Conservation (phyloP, 1,140 invertebrate species). For the Ceratosolen solmsi region DNA sequence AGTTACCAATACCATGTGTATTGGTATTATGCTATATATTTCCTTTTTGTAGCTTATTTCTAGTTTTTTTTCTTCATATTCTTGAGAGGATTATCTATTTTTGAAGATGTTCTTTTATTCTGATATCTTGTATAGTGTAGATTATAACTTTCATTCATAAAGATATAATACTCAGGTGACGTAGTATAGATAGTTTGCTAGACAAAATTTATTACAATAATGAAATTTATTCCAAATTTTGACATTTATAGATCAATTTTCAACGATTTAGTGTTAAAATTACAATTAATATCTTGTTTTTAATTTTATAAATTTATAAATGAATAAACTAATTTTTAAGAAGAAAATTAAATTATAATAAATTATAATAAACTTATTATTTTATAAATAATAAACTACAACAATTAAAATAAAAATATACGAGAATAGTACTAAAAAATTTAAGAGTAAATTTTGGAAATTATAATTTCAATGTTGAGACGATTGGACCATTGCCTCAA, state of each 20-base stretch:
- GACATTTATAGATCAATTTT: background rate
- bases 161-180: background rate
- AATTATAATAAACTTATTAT: no score
- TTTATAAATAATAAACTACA: no score
- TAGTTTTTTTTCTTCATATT: background rate
- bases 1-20: background rate
- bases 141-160: conserved; percentile 2
- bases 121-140: background rate
- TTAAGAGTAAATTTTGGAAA: no score
- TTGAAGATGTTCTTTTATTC: conserved; percentile 6
- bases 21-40: background rate
- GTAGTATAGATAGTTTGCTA: background rate
- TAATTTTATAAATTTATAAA: no score
- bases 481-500: no score
- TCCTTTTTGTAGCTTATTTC: background rate
- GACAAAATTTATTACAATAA: background rate
- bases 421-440: no score
- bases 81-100: conserved; percentile 4
- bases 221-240: background rate
- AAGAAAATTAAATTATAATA: no score
- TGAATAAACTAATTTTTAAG: no score
- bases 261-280: no score
- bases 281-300: no score
- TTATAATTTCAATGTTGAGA: no score
- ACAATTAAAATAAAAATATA: no score